Evolutionary conservation across 2,888 invertebrate species (phyloP).

Genomic region (Drosophila helvetica): DNA sequence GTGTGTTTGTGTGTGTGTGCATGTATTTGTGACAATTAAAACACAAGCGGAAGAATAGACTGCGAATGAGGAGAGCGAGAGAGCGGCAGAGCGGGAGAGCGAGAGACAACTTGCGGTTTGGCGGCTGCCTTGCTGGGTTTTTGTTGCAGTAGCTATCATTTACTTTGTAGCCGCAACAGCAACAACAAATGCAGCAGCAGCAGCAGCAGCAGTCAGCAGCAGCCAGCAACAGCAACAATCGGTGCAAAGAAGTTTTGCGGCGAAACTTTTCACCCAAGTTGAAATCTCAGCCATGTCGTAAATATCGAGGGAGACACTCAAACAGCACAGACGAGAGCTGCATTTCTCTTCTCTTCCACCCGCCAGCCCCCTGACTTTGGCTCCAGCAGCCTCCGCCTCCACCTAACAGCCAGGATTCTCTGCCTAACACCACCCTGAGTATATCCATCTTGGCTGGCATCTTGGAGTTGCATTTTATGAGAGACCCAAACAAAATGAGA

Average conservation of each 20-base stretch:
- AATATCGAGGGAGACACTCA: conserved; percentile 50
- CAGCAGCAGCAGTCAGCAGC: no score
- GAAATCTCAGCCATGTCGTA: conserved; percentile 52
- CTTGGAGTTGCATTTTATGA: conserved; percentile 46
- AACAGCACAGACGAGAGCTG: conserved; percentile 23
- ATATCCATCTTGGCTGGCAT: conserved; percentile 15
- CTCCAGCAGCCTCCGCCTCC: no score
- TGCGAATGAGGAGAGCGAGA: neutral
- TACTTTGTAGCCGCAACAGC: conserved; percentile 27
- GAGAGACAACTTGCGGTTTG: conserved; percentile 37
- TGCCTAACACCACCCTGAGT: neutral
- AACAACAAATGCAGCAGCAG: conserved; percentile 1
- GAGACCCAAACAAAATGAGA: conserved; percentile 33
- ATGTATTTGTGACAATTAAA: conserved; percentile 44
- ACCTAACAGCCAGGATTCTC: neutral
- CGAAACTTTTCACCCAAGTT: conserved; percentile 41
- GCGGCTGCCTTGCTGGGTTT: conserved; percentile 16
- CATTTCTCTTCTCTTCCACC: neutral
- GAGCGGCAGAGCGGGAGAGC: neutral
- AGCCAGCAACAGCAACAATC: conserved; percentile 6
- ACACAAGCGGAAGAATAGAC: conserved; percentile 12
- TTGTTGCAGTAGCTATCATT: conserved; percentile 30
- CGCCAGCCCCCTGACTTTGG: no score
- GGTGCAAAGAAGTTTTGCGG: conserved; percentile 40
- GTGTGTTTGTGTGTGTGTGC: neutral